Evolutionary conservation across 2,113 vertebrate genomes (phyloP).

Genomic region (Tetraodon nigroviridis): DNA sequence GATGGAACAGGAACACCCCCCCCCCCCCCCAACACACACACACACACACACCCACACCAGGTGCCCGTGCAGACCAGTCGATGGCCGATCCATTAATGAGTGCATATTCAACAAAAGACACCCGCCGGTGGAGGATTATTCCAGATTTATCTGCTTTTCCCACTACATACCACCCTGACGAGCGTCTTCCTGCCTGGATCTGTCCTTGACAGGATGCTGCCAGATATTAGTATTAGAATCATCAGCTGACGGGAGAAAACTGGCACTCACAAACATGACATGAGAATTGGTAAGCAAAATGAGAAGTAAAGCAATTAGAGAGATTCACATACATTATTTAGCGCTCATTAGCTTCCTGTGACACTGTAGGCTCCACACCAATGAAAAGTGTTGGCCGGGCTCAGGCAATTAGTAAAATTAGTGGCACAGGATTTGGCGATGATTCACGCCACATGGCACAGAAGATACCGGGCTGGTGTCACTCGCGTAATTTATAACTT

Average conservation of each 20-base stretch:
- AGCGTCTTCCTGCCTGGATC: constrained; percentile 34
- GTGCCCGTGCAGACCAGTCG: constrained; percentile 52
- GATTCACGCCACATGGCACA: constrained; percentile 79
- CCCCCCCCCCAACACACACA: too few relatives aligned
- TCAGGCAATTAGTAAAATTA: constrained; percentile 84
- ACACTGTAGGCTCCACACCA: constrained; percentile 75
- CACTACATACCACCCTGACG: constrained; percentile 10
- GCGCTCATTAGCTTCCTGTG: constrained; percentile 81
- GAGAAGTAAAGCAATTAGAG: constrained; percentile 81
- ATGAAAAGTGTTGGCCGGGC: constrained; percentile 75
- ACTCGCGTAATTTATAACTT: constrained; percentile 77
- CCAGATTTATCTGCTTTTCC: constrained; percentile 13
- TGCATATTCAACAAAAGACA: constrained; percentile 50
- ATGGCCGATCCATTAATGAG: constrained; percentile 58
- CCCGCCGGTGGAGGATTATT: constrained; percentile 35
- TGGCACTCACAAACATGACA: constrained; percentile 70
- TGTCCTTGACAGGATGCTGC: constrained; percentile 46
- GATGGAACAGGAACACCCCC: neutral
- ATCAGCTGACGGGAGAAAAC: constrained; percentile 40
- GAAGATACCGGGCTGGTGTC: constrained; percentile 78
- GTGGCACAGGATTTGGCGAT: constrained; percentile 78
- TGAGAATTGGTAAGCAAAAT: constrained; percentile 75
- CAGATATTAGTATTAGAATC: constrained; percentile 70
- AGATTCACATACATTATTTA: constrained; percentile 82
- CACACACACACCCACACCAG: too few relatives aligned